Conservation (phyloP, 1,140 invertebrate genomes). For the Trachymyrmex septentrionalis region DNA sequence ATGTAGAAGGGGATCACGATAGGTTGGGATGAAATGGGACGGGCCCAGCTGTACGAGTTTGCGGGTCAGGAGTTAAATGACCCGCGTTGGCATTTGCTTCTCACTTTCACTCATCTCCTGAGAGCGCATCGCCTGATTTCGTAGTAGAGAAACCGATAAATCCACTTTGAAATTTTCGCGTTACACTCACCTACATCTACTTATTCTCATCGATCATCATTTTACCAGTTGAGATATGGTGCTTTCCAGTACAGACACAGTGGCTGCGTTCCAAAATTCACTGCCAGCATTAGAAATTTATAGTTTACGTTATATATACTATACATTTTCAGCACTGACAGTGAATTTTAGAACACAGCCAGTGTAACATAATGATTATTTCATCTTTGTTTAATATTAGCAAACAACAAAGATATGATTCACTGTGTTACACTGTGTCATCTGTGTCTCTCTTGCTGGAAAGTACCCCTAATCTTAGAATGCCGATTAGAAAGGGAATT, state of each 20-base stretch:
- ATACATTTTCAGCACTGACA: too few species aligned
- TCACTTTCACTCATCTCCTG: conserved; percentile 86
- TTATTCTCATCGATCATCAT: conserved; percentile 39
- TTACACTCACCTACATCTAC: conserved; percentile 26
- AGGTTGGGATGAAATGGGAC: conserved; percentile 62
- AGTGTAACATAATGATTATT: too few species aligned
- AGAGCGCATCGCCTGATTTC: conserved; percentile 45
- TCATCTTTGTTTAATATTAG: too few species aligned
- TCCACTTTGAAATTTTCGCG: conserved; percentile 10
- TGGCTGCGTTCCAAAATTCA: too few species aligned
- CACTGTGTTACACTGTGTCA: too few species aligned
- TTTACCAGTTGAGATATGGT: not conserved
- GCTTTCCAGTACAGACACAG: too few species aligned
- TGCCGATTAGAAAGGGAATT: conserved; percentile 35
- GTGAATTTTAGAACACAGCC: too few species aligned
- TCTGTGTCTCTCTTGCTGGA: too few species aligned
- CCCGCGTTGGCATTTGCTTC: conserved; percentile 84
- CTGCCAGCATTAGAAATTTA: too few species aligned
- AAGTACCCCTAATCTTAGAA: not conserved
- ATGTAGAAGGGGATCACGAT: conserved; percentile 43
- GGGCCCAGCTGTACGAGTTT: conserved; percentile 77
- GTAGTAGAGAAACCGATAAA: conserved; percentile 66
- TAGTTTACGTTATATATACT: too few species aligned
- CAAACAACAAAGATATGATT: too few species aligned
- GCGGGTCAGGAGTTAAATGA: conserved; percentile 86